phyloP scores from a whole-genome alignment of 2,888 invertebrate genomes.

The Stratiomys singularior region DNA sequence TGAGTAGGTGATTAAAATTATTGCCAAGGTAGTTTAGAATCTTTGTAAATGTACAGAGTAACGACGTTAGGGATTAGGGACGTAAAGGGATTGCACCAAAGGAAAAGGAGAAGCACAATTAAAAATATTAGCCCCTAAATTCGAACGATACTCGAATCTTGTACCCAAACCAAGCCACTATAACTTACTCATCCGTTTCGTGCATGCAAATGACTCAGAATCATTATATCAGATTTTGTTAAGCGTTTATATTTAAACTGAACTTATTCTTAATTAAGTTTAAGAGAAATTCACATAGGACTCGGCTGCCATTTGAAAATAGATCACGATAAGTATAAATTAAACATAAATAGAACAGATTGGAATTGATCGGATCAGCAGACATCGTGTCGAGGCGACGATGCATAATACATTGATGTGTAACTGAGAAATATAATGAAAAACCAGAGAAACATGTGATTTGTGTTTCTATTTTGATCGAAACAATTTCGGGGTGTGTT shows the following conservation, averaged over 20 bases:
- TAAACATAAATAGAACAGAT: constrained; percentile 31
- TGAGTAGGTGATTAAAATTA: too few relatives aligned
- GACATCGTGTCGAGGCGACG: constrained; percentile 21
- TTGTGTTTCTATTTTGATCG: too few relatives aligned
- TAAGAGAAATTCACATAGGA: constrained; percentile 17
- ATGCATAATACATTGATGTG: constrained; percentile 20
- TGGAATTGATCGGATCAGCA: constrained; percentile 33
- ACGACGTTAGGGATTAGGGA: too few relatives aligned
- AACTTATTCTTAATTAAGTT: constrained; percentile 36
- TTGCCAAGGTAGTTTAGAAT: too few relatives aligned
- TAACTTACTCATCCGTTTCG: not conserved
- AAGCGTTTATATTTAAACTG: constrained; percentile 25
- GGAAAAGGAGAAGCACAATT: not conserved
- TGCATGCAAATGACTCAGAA: not conserved
- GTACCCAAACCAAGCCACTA: not conserved
- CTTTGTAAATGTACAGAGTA: too few relatives aligned
- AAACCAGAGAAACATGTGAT: not conserved
- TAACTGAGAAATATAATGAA: not conserved
- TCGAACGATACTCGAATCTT: not conserved
- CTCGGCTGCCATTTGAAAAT: constrained; percentile 26
- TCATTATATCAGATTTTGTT: constrained; percentile 30
- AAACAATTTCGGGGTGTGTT: too few relatives aligned
- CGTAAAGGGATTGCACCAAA: not conserved
- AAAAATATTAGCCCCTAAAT: not conserved
- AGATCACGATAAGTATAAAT: constrained; percentile 41